These are phyloP conservation scores for Syngnathoides biaculeatus DNA, from an alignment of 2,113 vertebrate species.

Conservation along the genomic window DNA sequence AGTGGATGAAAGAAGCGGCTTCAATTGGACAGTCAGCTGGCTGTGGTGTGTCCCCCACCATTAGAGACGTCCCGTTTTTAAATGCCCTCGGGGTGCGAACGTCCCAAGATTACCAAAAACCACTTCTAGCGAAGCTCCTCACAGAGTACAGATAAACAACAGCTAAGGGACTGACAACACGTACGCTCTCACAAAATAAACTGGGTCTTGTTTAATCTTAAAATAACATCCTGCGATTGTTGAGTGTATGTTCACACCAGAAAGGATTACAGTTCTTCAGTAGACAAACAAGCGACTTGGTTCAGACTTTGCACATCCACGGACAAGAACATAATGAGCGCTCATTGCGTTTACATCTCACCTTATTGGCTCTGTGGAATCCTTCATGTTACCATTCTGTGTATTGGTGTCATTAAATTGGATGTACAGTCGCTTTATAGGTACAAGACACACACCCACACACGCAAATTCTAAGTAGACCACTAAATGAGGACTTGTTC, in stretches of 20 bases:
- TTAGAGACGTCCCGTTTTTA: too few relatives aligned
- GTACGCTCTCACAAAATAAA: neutral
- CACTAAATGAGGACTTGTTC: slow-evolving; percentile 56
- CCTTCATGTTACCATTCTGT: slow-evolving; percentile 22
- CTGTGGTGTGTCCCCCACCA: too few relatives aligned
- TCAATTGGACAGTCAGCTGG: too few relatives aligned
- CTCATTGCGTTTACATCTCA: slow-evolving; percentile 18
- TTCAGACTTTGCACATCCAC: neutral
- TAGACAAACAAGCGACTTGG: slow-evolving; percentile 33
- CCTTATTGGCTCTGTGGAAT: slow-evolving; percentile 17
- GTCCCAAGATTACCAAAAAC: too few relatives aligned
- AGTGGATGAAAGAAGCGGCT: too few relatives aligned
- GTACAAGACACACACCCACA: neutral
- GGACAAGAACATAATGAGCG: slow-evolving; percentile 15
- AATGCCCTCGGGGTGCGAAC: too few relatives aligned
- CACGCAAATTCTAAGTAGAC: slow-evolving; percentile 47
- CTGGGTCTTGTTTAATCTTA: neutral
- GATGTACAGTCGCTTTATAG: slow-evolving; percentile 40
- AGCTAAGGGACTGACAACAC: neutral
- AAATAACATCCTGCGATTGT: neutral
- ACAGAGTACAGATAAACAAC: neutral
- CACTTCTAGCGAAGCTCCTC: too few relatives aligned
- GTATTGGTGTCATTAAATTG: slow-evolving; percentile 34
- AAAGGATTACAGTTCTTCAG: slow-evolving; percentile 10
- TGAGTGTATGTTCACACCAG: slow-evolving; percentile 2